Evolutionary conservation across 2,797 vertebrate species (phyloP).

Genomic region (Gymnocypris eckloni): DNA sequence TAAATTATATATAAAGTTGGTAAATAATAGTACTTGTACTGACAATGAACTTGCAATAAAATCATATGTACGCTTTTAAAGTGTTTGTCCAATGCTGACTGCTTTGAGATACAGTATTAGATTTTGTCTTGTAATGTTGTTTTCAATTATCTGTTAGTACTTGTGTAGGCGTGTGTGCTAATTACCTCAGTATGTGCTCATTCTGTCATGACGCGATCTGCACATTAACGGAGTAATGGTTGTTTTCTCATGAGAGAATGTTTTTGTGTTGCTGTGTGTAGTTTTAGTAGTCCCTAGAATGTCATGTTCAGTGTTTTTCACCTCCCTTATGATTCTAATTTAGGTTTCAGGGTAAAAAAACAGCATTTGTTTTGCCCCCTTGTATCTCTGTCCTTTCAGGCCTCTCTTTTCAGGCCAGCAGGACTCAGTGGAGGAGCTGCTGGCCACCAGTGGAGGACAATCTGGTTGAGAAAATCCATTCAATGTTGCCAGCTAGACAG

Average conservation of each 20-base stretch:
- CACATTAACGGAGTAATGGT: conserved; percentile 20
- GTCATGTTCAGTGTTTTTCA: conserved; percentile 1
- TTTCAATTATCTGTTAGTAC: conserved; percentile 33
- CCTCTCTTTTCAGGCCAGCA: background rate
- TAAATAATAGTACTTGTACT: background rate
- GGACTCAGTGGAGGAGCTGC: conserved; percentile 44
- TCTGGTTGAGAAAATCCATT: no score
- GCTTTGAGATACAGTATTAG: background rate
- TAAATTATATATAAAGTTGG: background rate
- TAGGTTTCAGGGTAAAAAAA: background rate
- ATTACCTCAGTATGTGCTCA: conserved; percentile 31
- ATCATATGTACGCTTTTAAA: background rate
- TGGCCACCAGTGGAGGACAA: no score
- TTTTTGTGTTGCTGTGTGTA: conserved; percentile 9
- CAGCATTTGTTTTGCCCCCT: conserved; percentile 34
- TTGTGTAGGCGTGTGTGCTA: conserved; percentile 12
- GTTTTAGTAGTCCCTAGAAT: conserved; percentile 7
- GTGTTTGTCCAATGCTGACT: background rate
- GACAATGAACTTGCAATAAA: background rate
- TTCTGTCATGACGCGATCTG: conserved; percentile 36
- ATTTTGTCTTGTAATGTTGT: conserved; percentile 31
- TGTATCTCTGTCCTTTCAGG: no score
- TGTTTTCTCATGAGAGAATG: conserved; percentile 27
- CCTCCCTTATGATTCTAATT: conserved; percentile 50
- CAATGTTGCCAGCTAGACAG: conserved; percentile 47